Evolutionary conservation across 2,888 invertebrate species (phyloP), one percentile per base, ranked within the genome.

Genomic region (Heteromyza rotundicornis): DNA sequence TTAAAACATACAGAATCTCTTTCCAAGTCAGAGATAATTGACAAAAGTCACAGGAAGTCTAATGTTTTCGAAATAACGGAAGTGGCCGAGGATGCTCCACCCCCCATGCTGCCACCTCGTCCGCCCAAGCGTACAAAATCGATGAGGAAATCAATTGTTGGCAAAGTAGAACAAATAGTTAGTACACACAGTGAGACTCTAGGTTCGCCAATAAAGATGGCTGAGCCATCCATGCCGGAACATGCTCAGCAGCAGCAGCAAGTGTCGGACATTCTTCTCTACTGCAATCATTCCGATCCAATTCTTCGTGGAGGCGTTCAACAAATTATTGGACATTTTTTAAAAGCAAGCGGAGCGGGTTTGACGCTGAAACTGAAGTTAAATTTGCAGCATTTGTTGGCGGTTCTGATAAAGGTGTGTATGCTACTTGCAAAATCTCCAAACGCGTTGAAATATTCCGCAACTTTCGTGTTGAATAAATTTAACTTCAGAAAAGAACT

Each of bases 251-350:
- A 70, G 1, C 67, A 63, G 64, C 68, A 69, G 58, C 62, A 62
- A 49, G 19, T 80, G 50, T 70, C 75, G 52, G 83, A 84, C 72
- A 74, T 82, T 62, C 68, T 84, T 64, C 72, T 80, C 58, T 84
- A 76, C 67, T 74, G 79, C 65, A 74, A 74, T 53, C 84, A 84
- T 68, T 68, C 74, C 47, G 84, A 84, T 78, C 84, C 84, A 20
- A 79, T 83, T 61, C 66, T 84, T 64, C 77, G 84, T 32, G 82
- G 81, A 24, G 82, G 82, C 55, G 77, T 82, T 19, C 83, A 81
- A 68, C 78, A 74, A 68, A 79, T 84, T 64, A 76, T 82, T 68
- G 83, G 83, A 52, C 79, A 80, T 70, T 82, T 81, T 68, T 68
- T 82, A 35, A 76, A 78, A 64, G 70, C 80, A 27, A 68, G 71